phyloP scores from a whole-genome alignment of 2,888 invertebrate species.

The Macrostomum cliftonense region DNA sequence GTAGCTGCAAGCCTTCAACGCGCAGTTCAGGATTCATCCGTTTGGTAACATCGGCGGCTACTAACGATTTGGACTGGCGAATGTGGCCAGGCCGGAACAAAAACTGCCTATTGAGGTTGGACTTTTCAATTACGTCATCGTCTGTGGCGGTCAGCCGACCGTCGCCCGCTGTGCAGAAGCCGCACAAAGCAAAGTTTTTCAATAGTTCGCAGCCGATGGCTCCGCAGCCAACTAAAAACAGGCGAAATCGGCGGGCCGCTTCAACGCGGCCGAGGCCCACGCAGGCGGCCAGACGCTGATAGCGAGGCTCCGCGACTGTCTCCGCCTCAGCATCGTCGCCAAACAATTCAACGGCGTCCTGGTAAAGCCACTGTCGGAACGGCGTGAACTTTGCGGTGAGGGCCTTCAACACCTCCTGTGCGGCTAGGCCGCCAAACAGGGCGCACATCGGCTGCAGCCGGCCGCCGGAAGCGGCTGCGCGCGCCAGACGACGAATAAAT shows the following conservation, averaged over 20 bases:
- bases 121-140: slow-evolving; percentile 37
- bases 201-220: slow-evolving; percentile 39
- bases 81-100: slow-evolving; percentile 35
- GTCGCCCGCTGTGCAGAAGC: slow-evolving; percentile 18
- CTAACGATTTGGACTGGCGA: slow-evolving; percentile 30
- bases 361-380: slow-evolving; percentile 35
- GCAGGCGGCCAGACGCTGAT: slow-evolving; percentile 29
- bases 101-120: slow-evolving; percentile 38
- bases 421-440: slow-evolving; percentile 33
- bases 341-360: slow-evolving; percentile 22
- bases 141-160: slow-evolving; percentile 31
- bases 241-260: slow-evolving; percentile 19
- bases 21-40: slow-evolving; percentile 32
- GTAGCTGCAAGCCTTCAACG: slow-evolving; percentile 30
- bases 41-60: slow-evolving; percentile 26
- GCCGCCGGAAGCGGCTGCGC: slow-evolving; percentile 14
- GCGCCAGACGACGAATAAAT: too few species aligned
- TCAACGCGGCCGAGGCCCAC: slow-evolving; percentile 20
- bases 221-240: slow-evolving; percentile 37
- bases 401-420: slow-evolving; percentile 38
- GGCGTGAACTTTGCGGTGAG: slow-evolving; percentile 38
- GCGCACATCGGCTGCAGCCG: slow-evolving; percentile 32
- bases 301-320: slow-evolving; percentile 16
- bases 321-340: background rate
- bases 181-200: slow-evolving; percentile 36